Conservation (phyloP, 2,888 invertebrate genomes). For the Drosophila pseudotalamancana region DNA sequence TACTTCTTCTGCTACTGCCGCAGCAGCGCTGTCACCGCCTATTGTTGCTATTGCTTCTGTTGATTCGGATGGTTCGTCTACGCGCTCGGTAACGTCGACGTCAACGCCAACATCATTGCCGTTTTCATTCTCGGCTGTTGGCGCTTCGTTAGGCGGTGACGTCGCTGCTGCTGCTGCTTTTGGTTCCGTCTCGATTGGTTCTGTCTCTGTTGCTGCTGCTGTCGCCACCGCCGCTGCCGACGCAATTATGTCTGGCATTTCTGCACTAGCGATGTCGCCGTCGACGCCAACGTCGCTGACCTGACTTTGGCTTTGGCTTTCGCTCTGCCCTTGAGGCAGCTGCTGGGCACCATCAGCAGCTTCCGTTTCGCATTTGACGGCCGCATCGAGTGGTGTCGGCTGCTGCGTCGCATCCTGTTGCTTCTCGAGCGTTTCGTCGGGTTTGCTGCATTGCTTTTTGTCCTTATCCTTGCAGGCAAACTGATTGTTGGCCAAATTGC, state of each 20-base stretch:
- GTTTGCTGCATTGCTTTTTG: conserved; percentile 45
- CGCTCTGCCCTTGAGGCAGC: conserved; percentile 37
- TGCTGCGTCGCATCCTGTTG: conserved; percentile 34
- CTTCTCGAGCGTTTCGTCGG: conserved; percentile 26
- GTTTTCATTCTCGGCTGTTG: conserved; percentile 22
- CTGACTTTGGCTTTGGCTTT: conserved; percentile 21
- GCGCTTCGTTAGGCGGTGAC: conserved; percentile 32
- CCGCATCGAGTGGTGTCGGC: conserved; percentile 23
- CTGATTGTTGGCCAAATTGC: conserved; percentile 83
- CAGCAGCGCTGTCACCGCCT: conserved; percentile 19
- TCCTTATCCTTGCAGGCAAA: conserved; percentile 83
- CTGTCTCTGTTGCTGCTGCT: conserved; percentile 11
- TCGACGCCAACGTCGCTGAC: conserved; percentile 7
- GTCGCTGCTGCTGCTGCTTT: conserved; percentile 18
- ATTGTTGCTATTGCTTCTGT: conserved; percentile 11
- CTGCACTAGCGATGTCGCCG: not conserved
- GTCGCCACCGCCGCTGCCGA: conserved; percentile 7
- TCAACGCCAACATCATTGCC: conserved; percentile 26
- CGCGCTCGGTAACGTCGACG: conserved; percentile 29
- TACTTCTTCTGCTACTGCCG: conserved; percentile 8
- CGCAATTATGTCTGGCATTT: conserved; percentile 2
- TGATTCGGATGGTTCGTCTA: conserved; percentile 29
- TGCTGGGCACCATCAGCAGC: conserved; percentile 23
- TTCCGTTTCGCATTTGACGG: conserved; percentile 53
- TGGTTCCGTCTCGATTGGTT: conserved; percentile 2